Base-by-base conservation (phyloP, 1,140 invertebrate species). In the Drosophila sucinea region DNA sequence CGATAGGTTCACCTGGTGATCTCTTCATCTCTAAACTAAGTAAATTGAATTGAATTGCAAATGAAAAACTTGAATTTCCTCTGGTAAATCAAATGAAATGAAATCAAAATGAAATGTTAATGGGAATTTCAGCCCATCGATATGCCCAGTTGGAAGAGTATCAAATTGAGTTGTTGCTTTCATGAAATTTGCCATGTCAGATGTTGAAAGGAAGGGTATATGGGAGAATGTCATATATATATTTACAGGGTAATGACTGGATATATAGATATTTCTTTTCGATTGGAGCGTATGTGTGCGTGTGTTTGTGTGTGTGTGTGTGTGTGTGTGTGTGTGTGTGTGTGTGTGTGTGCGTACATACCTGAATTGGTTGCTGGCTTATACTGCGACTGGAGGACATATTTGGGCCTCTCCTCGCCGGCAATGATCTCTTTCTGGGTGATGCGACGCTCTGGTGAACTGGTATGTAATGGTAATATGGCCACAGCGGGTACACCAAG, bases 391-490 rank as follows among this genome's bases (percentile, higher is more conserved):
- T 90, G 86, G 1, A 91, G 79, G 7, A 91, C 83, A 69, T 92
- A 92, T 62, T 92, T 92, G 60, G 91, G 91, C 56, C 91, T 75
- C 77, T 92, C 91, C 77, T 92, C 91, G 30, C 91, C 91, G 51
- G 91, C 91, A 47, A 92, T 91, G 64, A 92, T 92, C 83, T 92
- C 91, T 72, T 92, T 92, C 68, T 92, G 91, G 63, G 91, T 92
- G 44, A 92, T 90, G 47, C 91, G 90, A 10, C 90, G 87, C 79
- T 92, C 91, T 29, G 91, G 91, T 67, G 91, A 92, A 40, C 79
- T 92, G 55, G 90, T 90, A 56, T 92, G 87, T 55, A 92, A 55
- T 3, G 92, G 91, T 51, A 92, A 51, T 38, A 92, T 56, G 60
- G 91, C 89, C 63, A 92, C 91, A 1, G 91, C 85, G 8, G 92